Percentiles rank a stretch among this genome's conserved stretches.
Conservation (phyloP, 2,888 invertebrate genomes). For the Chrysopilus asiliformis region DNA sequence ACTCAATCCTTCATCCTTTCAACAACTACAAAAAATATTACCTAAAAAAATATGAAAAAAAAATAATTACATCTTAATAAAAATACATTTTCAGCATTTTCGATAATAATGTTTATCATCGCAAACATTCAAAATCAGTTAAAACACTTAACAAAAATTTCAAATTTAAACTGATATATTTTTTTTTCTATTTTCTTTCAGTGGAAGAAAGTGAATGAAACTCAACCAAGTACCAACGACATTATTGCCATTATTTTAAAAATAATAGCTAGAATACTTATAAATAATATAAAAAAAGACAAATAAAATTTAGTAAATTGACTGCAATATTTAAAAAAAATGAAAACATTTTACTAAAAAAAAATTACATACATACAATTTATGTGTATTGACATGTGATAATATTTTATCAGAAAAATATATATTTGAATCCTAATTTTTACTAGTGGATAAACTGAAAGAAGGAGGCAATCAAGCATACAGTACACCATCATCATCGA, state of each 20-base stretch:
- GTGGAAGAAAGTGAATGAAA: slow-evolving; percentile 10
- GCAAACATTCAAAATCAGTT: too few species aligned
- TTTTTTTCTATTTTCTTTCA: slow-evolving; percentile 9
- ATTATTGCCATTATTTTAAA: slow-evolving; percentile 31
- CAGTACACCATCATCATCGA: too few species aligned
- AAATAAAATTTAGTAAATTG: slow-evolving; percentile 10
- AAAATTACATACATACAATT: slow-evolving; percentile 5
- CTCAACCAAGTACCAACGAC: slow-evolving; percentile 13
- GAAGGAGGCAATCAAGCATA: slow-evolving; percentile 1
- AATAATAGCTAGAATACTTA: slow-evolving; percentile 15
- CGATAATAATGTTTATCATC: too few species aligned
- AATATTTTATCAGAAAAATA: slow-evolving; percentile 13
- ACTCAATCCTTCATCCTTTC: too few species aligned
- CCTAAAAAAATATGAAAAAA: too few species aligned
- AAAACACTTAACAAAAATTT: too few species aligned
- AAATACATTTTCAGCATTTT: too few species aligned
- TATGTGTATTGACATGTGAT: slow-evolving; percentile 14
- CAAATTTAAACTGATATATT: too few species aligned
- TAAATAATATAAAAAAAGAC: slow-evolving; percentile 8
- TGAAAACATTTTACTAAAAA: slow-evolving; percentile 3
- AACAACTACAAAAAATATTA: too few species aligned
- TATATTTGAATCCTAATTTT: slow-evolving; percentile 12
- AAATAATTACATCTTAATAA: too few species aligned
- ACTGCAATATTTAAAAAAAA: slow-evolving; percentile 10
- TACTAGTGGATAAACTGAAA: slow-evolving; percentile 5